Evolutionary conservation across 2,113 vertebrate species (phyloP), one percentile per base, ranked within the genome.

Genomic region (Eptesicus fuscus): DNA sequence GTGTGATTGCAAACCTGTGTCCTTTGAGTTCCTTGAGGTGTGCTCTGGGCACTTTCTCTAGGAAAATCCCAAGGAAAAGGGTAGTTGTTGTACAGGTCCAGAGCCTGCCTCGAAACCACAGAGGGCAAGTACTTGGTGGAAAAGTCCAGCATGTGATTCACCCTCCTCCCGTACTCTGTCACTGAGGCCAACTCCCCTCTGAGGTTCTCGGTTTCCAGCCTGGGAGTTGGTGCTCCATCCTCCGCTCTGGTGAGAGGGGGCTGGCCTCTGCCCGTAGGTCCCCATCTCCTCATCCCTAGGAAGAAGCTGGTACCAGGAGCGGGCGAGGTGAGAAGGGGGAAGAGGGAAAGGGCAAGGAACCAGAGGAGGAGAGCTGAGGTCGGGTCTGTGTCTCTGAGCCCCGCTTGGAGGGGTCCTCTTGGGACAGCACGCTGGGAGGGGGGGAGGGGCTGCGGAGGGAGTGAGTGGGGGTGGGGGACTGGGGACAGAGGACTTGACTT

Each of bases 141-240:
- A 97, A 97, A 97, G 77, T 97, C 97, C 97, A 97, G 95, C 1
- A 5, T 49, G 82, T 96, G 96, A 96, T 95, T 97, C 97, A 96
- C 93, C 80, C 95, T 90, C 95, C 96, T 93, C 80, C 95, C 18
- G 0, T 49, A 53, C 80, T 92, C 94, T 92, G 35, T 69, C 92
- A 67, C 76, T 4, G 83, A 80, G 92, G 89, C 83, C 90, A 83
- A 10, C 88, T 77, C 92, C 90, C 95, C 85, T 88, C 86, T 47
- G 16, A 51, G 35, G 49, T 40, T 73, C 73, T 91, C 89, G 18
- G 90, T 61, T 71, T 84, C 73, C 61, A 92, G 83, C 47, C 90
- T 53, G 61, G 59, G 40, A 37, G 83, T 30, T 25, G 70, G 95
- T 47, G 86, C 70, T 71, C 63, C 17, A 30, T 37, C 63, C 73